A percentile compares a stretch with the other conserved stretches of the same genome.
These are phyloP conservation scores for Papilio gigon DNA, from an alignment of 2,888 invertebrate species.

Conservation along the genomic window DNA sequence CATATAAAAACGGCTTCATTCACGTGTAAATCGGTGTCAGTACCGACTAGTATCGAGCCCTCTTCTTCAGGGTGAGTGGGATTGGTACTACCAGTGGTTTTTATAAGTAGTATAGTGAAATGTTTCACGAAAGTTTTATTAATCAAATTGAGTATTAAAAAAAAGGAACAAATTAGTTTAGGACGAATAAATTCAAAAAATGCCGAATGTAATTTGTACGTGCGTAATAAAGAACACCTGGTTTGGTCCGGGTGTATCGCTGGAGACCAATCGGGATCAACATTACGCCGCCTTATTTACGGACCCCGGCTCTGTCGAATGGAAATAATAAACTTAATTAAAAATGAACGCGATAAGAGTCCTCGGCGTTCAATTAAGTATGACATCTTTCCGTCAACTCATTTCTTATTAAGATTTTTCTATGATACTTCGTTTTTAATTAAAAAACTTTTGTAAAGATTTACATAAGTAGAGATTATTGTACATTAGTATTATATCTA, in stretches of 20 bases:
- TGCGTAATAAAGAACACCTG: slow-evolving; percentile 48
- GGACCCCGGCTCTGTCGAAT: slow-evolving; percentile 30
- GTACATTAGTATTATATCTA: background rate
- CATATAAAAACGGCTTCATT: too few relatives aligned
- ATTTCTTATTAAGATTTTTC: background rate
- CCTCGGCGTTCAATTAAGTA: slow-evolving; percentile 32
- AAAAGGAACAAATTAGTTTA: slow-evolving; percentile 13
- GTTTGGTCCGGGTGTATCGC: slow-evolving; percentile 29
- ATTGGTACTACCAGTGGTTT: too few relatives aligned
- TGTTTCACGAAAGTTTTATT: background rate
- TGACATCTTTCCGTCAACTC: slow-evolving; percentile 21
- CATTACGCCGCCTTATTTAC: slow-evolving; percentile 45
- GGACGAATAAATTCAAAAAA: slow-evolving; percentile 46
- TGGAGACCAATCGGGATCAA: slow-evolving; percentile 41
- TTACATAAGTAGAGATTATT: background rate
- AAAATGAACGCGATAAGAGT: slow-evolving; percentile 41
- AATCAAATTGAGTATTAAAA: background rate
- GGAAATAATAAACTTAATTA: slow-evolving; percentile 47
- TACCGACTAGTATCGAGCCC: too few relatives aligned
- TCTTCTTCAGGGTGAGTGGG: too few relatives aligned
- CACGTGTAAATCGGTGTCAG: too few relatives aligned
- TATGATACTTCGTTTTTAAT: background rate
- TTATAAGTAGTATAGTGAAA: too few relatives aligned
- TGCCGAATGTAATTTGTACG: slow-evolving; percentile 47
- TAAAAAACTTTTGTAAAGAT: background rate